phyloP scores from a whole-genome alignment of 2,888 invertebrate genomes.

The Caenorhabditis doughertyi region DNA sequence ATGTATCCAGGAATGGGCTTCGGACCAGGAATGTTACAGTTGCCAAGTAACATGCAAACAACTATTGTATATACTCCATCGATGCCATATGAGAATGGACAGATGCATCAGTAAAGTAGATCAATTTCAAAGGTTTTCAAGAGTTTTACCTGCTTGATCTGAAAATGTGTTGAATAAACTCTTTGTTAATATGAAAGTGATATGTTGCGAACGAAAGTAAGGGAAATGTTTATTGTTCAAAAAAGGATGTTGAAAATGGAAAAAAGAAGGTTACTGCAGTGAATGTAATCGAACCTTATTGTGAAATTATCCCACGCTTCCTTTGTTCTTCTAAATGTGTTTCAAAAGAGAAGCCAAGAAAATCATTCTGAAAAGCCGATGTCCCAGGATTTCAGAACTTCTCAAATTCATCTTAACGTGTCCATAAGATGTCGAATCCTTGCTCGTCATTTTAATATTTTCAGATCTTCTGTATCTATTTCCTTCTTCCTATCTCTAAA shows the following conservation, averaged over 20 bases:
- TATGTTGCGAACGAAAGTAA: not conserved
- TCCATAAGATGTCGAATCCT: too few relatives aligned
- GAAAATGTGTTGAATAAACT: conserved; percentile 45
- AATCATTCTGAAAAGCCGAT: too few relatives aligned
- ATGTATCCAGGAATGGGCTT: conserved; percentile 45
- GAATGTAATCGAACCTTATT: too few relatives aligned
- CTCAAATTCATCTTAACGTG: too few relatives aligned
- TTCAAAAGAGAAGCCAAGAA: too few relatives aligned
- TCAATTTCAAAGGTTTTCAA: conserved; percentile 1
- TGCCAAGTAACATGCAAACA: conserved; percentile 61
- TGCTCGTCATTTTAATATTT: too few relatives aligned
- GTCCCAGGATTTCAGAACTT: too few relatives aligned
- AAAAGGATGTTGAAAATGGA: not conserved
- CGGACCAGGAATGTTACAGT: conserved; percentile 58
- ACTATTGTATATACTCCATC: conserved; percentile 63
- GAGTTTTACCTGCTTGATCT: conserved; percentile 26
- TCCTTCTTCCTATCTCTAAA: conserved; percentile 16
- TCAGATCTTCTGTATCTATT: conserved; percentile 7
- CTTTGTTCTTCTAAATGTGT: too few relatives aligned
- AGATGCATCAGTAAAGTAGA: conserved; percentile 25
- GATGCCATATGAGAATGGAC: conserved; percentile 51
- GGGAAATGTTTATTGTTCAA: too few relatives aligned
- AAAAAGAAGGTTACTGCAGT: too few relatives aligned
- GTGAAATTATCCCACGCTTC: too few relatives aligned
- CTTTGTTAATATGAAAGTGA: conserved; percentile 36